Percentiles rank a stretch among this genome's conserved stretches.
phyloP scores from a whole-genome alignment of 2,797 vertebrate genomes.

The Aselliscus stoliczkanus region DNA sequence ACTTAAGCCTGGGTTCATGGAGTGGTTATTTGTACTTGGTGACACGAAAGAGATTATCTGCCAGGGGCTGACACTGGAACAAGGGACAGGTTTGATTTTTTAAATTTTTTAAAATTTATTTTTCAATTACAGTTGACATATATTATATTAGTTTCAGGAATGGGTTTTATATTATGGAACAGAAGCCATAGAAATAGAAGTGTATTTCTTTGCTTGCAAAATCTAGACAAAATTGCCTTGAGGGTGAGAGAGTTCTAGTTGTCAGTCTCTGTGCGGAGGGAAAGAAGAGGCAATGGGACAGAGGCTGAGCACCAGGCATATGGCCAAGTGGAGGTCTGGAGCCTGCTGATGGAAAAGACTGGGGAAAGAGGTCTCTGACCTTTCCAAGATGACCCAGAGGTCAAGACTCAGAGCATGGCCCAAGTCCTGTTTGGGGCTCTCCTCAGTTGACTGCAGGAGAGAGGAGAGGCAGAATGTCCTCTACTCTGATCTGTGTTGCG shows the following conservation, averaged over 20 bases:
- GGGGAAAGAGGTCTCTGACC: background rate
- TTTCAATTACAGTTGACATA: background rate
- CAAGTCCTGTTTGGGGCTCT: background rate
- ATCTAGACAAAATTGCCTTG: background rate
- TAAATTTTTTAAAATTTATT: background rate
- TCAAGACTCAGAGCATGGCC: background rate
- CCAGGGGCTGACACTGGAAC: background rate
- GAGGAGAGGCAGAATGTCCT: background rate
- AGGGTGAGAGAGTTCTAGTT: background rate
- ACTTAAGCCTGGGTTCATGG: background rate
- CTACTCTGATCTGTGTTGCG: background rate
- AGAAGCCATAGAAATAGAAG: background rate
- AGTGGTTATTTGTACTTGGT: background rate
- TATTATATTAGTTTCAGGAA: background rate
- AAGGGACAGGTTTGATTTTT: background rate
- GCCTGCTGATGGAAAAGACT: background rate
- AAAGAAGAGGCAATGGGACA: background rate
- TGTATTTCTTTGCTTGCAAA: background rate
- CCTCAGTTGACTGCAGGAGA: background rate
- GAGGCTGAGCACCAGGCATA: background rate
- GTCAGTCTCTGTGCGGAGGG: background rate
- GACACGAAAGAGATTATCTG: background rate
- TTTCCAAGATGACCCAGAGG: background rate
- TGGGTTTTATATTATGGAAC: background rate
- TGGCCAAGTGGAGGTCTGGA: background rate